Percentiles rank a stretch among this genome's conserved stretches.
These are phyloP conservation scores for Anthopleura xanthogrammica DNA, from an alignment of 92 coral and sea anemone genomes.

Conservation along the genomic window DNA sequence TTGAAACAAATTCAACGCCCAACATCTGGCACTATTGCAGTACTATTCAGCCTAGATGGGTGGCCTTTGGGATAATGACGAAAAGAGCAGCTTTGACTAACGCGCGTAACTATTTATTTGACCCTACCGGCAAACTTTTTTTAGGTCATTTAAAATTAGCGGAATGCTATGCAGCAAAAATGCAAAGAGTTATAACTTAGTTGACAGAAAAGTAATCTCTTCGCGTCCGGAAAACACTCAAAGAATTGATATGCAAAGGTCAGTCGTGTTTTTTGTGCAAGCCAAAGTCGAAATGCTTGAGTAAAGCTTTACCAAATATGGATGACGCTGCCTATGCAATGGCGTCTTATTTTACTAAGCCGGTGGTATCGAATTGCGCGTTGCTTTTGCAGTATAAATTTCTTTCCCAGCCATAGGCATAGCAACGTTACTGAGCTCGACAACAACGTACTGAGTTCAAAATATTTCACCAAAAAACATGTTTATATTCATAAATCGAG, in stretches of 20 bases:
- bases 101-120: background rate
- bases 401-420: too few relatives aligned
- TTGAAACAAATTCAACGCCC: background rate
- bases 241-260: background rate
- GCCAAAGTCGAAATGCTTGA: background rate
- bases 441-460: too few relatives aligned
- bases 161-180: background rate
- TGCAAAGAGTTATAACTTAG: background rate
- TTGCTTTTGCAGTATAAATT: too few relatives aligned
- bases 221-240: constrained; percentile 7
- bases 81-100: background rate
- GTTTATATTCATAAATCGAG: too few relatives aligned
- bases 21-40: background rate
- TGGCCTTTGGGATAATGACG: background rate
- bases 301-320: background rate
- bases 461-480: too few relatives aligned
- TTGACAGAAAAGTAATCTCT: background rate
- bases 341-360: background rate
- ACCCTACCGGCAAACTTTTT: background rate
- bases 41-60: background rate
- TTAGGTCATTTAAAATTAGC: background rate
- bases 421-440: too few relatives aligned
- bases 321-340: background rate
- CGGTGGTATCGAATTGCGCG: too few relatives aligned
- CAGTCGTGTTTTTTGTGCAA: background rate